A percentile compares a stretch with the other conserved stretches of the same genome.
Conservation (phyloP, 2,113 vertebrate genomes). For the Shinisaurus crocodilurus region DNA sequence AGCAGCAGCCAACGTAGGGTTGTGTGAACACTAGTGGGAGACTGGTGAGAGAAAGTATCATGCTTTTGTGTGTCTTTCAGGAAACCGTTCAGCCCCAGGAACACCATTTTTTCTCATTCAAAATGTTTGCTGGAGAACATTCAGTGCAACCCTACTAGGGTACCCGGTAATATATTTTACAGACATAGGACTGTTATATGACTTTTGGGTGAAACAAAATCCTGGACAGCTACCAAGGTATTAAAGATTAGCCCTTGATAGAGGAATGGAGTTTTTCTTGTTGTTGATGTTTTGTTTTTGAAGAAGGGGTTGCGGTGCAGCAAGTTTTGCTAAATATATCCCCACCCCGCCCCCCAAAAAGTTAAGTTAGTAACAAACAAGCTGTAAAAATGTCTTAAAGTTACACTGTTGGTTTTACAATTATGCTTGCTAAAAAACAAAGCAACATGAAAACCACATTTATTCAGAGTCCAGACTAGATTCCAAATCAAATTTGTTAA, state of each 20-base stretch:
- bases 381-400: conserved; percentile 54
- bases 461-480: conserved; percentile 59
- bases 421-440: conserved; percentile 61
- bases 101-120: neutral
- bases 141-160: neutral
- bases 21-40: neutral
- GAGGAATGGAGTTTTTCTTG: neutral
- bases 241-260: conserved; percentile 32
- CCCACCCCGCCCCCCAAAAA: conserved; percentile 20
- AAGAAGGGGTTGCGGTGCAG: neutral
- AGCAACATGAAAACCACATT: conserved; percentile 63
- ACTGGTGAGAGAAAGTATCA: neutral
- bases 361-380: conserved; percentile 52
- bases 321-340: conserved; percentile 24
- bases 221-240: conserved; percentile 23
- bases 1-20: neutral
- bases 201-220: conserved; percentile 20
- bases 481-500: conserved; percentile 62
- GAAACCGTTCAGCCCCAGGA: neutral
- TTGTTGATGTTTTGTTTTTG: conserved; percentile 11
- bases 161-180: conserved; percentile 13
- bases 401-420: conserved; percentile 58
- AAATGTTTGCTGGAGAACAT: neutral
- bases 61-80: neutral
- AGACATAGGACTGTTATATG: conserved; percentile 27